Evolutionary conservation across 2,113 vertebrate genomes (phyloP).

Genomic region (Brachionichthys hirsutus): DNA sequence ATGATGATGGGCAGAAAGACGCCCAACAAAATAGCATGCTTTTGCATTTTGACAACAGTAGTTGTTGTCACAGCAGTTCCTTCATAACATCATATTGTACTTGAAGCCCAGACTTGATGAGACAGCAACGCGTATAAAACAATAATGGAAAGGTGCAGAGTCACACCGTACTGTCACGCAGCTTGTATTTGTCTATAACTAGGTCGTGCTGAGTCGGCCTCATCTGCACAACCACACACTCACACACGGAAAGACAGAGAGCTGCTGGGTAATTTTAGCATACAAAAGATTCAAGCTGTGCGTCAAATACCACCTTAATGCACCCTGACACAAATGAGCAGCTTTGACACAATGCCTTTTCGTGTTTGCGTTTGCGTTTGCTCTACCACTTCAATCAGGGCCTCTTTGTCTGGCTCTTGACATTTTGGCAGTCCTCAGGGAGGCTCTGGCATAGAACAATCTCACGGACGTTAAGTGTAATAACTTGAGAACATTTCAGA

Average conservation of each 20-base stretch:
- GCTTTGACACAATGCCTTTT: conserved; percentile 55
- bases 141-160: conserved; percentile 32
- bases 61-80: no score
- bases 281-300: conserved; percentile 47
- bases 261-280: conserved; percentile 47
- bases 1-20: no score
- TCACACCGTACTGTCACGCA: conserved; percentile 11
- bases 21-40: no score
- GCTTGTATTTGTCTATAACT: conserved; percentile 20
- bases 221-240: neutral
- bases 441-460: conserved; percentile 19
- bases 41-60: no score
- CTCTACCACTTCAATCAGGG: conserved; percentile 44
- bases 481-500: conserved; percentile 17
- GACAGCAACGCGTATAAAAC: conserved; percentile 6
- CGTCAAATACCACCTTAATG: conserved; percentile 47
- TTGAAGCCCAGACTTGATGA: no score
- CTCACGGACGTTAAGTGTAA: conserved; percentile 14
- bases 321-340: conserved; percentile 51
- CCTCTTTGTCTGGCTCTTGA: conserved; percentile 39
- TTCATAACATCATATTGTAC: no score
- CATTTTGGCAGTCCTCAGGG: conserved; percentile 13
- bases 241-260: neutral
- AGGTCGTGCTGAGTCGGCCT: conserved; percentile 10
- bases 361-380: conserved; percentile 41